phyloP scores from a whole-genome alignment of 2,797 vertebrate species.

The Erpetoichthys calabaricus region DNA sequence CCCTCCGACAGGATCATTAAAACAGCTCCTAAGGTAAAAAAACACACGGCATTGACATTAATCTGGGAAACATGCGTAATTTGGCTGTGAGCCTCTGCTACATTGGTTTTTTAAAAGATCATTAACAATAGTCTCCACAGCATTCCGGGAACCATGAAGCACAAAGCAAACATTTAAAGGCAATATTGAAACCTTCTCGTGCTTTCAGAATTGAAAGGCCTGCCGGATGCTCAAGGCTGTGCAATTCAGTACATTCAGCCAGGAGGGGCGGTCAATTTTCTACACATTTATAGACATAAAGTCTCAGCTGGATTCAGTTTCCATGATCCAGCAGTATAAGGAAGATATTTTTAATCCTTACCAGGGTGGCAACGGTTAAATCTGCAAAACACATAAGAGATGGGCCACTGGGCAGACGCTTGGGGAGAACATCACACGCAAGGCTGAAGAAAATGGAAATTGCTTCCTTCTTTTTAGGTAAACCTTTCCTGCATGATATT shows the following conservation, averaged over 20 bases:
- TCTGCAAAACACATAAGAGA: no score
- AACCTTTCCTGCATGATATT: no score
- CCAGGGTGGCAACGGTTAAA: no score
- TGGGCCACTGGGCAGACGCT: no score
- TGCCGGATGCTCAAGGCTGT: background rate
- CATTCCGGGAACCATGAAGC: background rate
- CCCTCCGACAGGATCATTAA: slow-evolving; percentile 2
- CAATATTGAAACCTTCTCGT: background rate
- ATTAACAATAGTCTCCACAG: slow-evolving; percentile 3
- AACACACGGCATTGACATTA: slow-evolving; percentile 4
- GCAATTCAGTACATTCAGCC: background rate
- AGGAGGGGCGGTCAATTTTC: no score
- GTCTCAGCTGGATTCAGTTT: no score
- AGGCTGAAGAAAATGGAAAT: no score
- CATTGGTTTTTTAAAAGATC: slow-evolving; percentile 2
- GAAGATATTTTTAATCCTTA: no score
- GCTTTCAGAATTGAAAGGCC: background rate
- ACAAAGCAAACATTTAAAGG: background rate
- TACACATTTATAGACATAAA: no score
- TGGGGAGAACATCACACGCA: no score
- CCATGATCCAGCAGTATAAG: no score
- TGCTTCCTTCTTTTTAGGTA: no score
- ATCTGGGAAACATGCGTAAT: slow-evolving; percentile 2
- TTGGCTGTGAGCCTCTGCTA: background rate
- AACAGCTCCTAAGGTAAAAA: slow-evolving; percentile 1